These are phyloP conservation scores for Margarornis squamiger DNA, from an alignment of 2,797 vertebrate species.

Conservation along the genomic window DNA sequence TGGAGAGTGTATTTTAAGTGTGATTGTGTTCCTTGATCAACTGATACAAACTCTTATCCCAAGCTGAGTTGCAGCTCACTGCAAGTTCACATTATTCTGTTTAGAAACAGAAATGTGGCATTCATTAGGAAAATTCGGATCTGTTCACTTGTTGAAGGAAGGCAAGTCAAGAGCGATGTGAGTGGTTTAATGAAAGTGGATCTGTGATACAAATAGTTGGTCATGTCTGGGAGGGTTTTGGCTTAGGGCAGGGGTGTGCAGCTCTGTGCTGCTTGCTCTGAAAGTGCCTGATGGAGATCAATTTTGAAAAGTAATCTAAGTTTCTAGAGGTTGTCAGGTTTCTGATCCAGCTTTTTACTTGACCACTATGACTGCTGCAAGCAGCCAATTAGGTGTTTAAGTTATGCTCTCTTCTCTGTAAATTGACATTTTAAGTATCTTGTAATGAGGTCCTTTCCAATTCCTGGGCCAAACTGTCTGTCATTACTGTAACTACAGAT, in stretches of 20 bases:
- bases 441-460: neutral
- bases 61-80: neutral
- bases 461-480: neutral
- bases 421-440: neutral
- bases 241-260: neutral
- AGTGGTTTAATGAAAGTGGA: neutral
- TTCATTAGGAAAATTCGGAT: neutral
- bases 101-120: neutral
- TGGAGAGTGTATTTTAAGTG: neutral
- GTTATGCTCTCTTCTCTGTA: neutral
- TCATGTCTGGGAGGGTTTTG: neutral
- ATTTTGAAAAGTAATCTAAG: neutral
- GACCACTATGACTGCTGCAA: neutral
- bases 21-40: neutral
- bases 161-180: neutral
- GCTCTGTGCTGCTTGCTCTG: neutral
- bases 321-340: neutral
- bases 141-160: neutral
- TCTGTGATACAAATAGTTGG: neutral
- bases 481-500: neutral
- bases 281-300: neutral
- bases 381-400: neutral
- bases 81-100: neutral
- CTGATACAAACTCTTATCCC: neutral
- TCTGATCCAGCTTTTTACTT: neutral